Base-by-base conservation (phyloP, 2,797 vertebrate species). In the Mustela erminea region DNA sequence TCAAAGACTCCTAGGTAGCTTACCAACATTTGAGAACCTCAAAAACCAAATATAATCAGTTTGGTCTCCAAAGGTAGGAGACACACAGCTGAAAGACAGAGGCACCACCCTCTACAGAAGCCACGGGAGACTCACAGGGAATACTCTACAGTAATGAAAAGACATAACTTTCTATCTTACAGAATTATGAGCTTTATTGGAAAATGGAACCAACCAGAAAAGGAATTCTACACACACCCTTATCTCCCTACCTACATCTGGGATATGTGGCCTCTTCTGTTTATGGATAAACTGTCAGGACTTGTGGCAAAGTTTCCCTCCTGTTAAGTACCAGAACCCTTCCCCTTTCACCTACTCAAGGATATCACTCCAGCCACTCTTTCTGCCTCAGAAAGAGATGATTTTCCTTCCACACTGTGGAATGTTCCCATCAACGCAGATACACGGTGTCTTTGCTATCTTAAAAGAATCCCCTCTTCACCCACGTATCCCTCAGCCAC, bases 141-240 rank as follows among this genome's bases (percentile, higher is more conserved):
- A 54, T 41, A 12, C 17, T 49, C 9, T 25, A 46, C 1, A 14
- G 41, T 18, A 60, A 58, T 2, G 1, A 27, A 27, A 77, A 91
- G 68, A 60, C 21, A n/a, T 9, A 38, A 18, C 7, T 89, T 66
- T 70, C 62, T n/a, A 20, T 58, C 43, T 84, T 17, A 15, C 1
- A 77, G 68, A 87, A 70, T 52, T 70, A 60, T 15, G 6, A 49
- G 23, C 27, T 32, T 49, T 41, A 32, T 90, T 58, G 23, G 60
- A 41, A 82, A 96, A 54, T 49, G 25, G 32, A 89, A 86, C 38
- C 27, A 64, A 85, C 3, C 20, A 92, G 68, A 94, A 83, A 93
- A 35, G 20, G 25, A 60, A 78, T 9, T 80, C 56, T 25, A 75
- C 21, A 66, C 62, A 66, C 27, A 7, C 4, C 15, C 8, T 21